Percentiles rank a stretch among this genome's conserved stretches.
phyloP scores from a whole-genome alignment of 2,888 invertebrate genomes.

The Apotomis capreana region DNA sequence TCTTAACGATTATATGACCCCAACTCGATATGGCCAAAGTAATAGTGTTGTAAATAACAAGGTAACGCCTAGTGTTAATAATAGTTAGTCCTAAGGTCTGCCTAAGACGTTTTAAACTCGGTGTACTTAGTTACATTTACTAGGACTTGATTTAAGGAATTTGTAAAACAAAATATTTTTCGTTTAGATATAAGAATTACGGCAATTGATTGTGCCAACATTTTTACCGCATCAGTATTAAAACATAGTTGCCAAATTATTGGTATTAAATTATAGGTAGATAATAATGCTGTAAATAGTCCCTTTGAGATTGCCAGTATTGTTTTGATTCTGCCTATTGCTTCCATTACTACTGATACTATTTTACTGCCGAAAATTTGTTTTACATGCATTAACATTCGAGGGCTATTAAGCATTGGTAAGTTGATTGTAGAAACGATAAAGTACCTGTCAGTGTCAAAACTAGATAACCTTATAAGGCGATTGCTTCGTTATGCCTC shows the following conservation, averaged over 20 bases:
- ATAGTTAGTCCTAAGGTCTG: conserved; percentile 69
- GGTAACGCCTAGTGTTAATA: conserved; percentile 61
- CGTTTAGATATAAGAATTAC: conserved; percentile 67
- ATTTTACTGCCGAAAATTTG: conserved; percentile 69
- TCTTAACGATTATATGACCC: conserved; percentile 69
- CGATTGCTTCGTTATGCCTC: too few relatives aligned
- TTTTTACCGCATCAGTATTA: conserved; percentile 84
- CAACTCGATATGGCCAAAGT: conserved; percentile 63
- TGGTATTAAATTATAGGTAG: conserved; percentile 72
- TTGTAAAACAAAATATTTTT: conserved; percentile 73
- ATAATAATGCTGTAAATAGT: conserved; percentile 75
- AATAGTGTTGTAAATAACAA: conserved; percentile 72
- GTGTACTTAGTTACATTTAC: conserved; percentile 75
- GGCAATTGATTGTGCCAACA: conserved; percentile 81
- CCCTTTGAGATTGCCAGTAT: conserved; percentile 63
- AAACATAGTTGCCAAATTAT: conserved; percentile 78
- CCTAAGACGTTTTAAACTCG: conserved; percentile 80
- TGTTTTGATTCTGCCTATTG: conserved; percentile 61
- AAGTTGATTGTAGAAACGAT: conserved; percentile 60
- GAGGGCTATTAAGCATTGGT: conserved; percentile 73
- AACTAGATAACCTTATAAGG: neutral
- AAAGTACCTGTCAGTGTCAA: conserved; percentile 19
- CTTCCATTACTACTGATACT: conserved; percentile 55
- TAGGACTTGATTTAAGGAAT: conserved; percentile 70
- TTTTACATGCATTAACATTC: conserved; percentile 80